These are phyloP conservation scores for Cephus sareptanus DNA, from an alignment of 2,888 invertebrate genomes.

Conservation along the genomic window DNA sequence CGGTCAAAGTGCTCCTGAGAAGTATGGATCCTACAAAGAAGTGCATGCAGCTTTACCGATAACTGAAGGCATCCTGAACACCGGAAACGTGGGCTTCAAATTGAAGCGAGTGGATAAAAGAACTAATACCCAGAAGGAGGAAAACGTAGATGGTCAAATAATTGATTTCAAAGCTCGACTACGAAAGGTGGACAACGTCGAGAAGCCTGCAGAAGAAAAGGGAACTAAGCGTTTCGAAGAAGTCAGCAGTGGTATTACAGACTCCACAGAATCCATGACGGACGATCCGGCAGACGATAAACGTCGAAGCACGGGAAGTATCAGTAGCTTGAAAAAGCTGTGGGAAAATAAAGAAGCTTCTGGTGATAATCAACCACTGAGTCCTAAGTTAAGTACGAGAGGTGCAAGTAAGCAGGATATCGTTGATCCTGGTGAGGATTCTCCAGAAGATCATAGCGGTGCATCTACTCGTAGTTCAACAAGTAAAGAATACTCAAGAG, in stretches of 20 bases:
- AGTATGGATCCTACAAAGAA: slow-evolving; percentile 32
- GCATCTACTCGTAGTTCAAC: slow-evolving; percentile 65
- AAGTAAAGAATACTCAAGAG: slow-evolving; percentile 66
- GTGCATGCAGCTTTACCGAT: slow-evolving; percentile 44
- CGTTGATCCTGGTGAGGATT: slow-evolving; percentile 55
- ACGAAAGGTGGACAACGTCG: slow-evolving; percentile 79
- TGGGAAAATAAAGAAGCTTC: slow-evolving; percentile 86
- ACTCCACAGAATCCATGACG: slow-evolving; percentile 45
- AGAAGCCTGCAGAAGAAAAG: slow-evolving; percentile 51
- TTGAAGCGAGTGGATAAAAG: slow-evolving; percentile 82
- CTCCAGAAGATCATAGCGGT: slow-evolving; percentile 65
- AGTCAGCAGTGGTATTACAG: slow-evolving; percentile 41
- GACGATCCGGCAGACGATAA: slow-evolving; percentile 82
- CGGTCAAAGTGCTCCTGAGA: slow-evolving; percentile 37
- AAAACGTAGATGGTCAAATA: slow-evolving; percentile 71
- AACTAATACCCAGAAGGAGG: slow-evolving; percentile 69
- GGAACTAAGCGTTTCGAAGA: slow-evolving; percentile 52
- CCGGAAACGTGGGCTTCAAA: slow-evolving; percentile 62
- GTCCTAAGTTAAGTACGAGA: slow-evolving; percentile 70
- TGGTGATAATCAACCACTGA: slow-evolving; percentile 70
- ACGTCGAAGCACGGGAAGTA: slow-evolving; percentile 91
- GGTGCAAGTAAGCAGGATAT: slow-evolving; percentile 40
- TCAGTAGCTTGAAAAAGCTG: slow-evolving; percentile 89
- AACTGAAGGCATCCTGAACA: slow-evolving; percentile 40
- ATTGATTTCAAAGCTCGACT: slow-evolving; percentile 87